phyloP scores from a whole-genome alignment of 2,888 invertebrate species.

The Ashinkailepas kermadecensis region DNA sequence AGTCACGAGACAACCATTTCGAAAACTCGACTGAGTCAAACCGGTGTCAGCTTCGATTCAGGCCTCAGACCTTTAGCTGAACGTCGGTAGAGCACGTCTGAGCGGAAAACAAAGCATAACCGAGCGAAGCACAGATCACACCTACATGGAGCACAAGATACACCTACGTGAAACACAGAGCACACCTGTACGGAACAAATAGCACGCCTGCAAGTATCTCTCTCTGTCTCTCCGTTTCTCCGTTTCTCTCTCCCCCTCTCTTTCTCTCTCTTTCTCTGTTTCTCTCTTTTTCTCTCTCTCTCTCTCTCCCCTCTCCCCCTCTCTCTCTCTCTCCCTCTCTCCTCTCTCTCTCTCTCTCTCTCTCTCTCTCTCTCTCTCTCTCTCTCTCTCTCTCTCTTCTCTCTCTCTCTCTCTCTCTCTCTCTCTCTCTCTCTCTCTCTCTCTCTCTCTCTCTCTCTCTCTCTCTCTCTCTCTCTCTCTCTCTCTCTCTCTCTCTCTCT shows the following conservation, averaged over 20 bases:
- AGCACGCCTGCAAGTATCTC: background rate
- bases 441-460: constrained; percentile 21
- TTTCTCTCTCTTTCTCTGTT: background rate
- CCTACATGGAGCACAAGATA: no score
- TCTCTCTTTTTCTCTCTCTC: constrained; percentile 1
- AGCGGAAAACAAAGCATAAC: no score
- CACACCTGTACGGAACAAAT: no score
- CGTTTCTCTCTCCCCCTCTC: background rate
- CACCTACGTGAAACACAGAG: no score
- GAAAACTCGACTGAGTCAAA: no score
- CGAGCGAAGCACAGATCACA: no score
- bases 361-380: constrained; percentile 18
- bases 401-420: background rate
- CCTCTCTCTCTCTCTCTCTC: constrained; percentile 24
- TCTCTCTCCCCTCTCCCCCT: background rate
- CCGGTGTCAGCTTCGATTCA: no score
- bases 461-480: background rate
- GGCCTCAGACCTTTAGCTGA: no score
- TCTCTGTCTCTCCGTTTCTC: background rate
- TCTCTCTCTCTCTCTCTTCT: constrained; percentile 1
- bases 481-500: background rate
- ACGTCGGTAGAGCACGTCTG: no score
- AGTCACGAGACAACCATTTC: no score
- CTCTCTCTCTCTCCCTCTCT: constrained; percentile 20
- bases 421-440: background rate